Evolutionary conservation across 2,888 invertebrate species (phyloP), one percentile per base, ranked within the genome.

Genomic region (Aphodius granarius): DNA sequence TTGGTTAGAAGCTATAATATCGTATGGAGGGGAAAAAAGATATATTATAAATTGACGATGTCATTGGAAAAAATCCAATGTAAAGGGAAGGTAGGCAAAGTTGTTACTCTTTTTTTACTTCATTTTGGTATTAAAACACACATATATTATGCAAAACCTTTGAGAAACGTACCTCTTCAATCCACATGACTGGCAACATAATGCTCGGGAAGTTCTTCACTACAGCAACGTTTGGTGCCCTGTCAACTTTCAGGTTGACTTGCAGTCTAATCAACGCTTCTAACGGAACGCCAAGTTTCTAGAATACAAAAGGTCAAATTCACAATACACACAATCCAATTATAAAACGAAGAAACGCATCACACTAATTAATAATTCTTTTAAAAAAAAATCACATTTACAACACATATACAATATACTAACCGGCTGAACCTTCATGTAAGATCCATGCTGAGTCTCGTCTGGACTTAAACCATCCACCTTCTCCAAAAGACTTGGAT

Each of bases 361-460:
- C n/a, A n/a, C n/a, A n/a, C n/a, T n/a, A n/a, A n/a, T n/a, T n/a
- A n/a, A n/a, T n/a, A n/a, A n/a, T n/a, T n/a, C n/a, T n/a, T n/a
- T n/a, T n/a, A n/a, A n/a, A n/a, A n/a, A n/a, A n/a, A n/a, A n/a
- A n/a, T n/a, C n/a, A n/a, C n/a, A n/a, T n/a, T n/a, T n/a, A n/a
- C n/a, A 21, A n/a, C 68, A 73, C 73, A 74, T 21, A 71, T 75
- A 72, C 5, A 15, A 65, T 65, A 21, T 9, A 87, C 89, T 90
- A 88, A 96, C 96, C 82, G 95, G 94, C 86, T 96, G 95, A 83
- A 96, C 94, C 90, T 94, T 93, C 83, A 96, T 93, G 85, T 92
- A 95, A 0, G 94, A 92, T 82, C 91, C 91, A 82, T 96, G 96
- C 75, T 91, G 89, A 73, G 92, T 89, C 81, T 90, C 88, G 9